Evolutionary conservation across 2,797 vertebrate species (phyloP).

Genomic region (Bradypodion ventrale): DNA sequence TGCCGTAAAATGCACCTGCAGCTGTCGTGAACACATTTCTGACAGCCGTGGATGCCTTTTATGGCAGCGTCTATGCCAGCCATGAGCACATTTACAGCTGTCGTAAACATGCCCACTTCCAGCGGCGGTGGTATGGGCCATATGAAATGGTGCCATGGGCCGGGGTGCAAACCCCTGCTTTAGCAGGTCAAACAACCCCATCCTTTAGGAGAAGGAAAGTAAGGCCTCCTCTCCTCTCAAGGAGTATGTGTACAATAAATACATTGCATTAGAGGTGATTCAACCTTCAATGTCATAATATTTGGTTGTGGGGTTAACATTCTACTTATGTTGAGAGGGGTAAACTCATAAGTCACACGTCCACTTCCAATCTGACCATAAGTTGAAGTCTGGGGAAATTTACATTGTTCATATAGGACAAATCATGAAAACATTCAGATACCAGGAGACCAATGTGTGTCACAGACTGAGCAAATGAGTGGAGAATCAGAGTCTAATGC

Average conservation of each 20-base stretch:
- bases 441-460: background rate
- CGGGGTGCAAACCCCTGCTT: too few species aligned
- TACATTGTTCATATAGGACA: background rate
- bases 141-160: too few species aligned
- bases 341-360: background rate
- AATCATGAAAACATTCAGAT: background rate
- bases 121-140: too few species aligned
- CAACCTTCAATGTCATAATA: background rate
- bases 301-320: background rate
- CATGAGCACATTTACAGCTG: too few species aligned
- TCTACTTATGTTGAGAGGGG: background rate
- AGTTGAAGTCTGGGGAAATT: background rate
- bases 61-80: too few species aligned
- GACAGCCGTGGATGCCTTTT: too few species aligned
- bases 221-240: background rate
- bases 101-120: too few species aligned
- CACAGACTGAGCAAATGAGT: background rate
- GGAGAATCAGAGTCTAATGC: background rate
- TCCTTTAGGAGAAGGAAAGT: background rate
- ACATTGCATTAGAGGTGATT: background rate
- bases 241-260: background rate
- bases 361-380: background rate
- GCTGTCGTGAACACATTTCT: too few species aligned
- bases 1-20: too few species aligned
- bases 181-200: background rate